These are phyloP conservation scores for Pseudochirops cupreus DNA, from an alignment of 2,797 vertebrate species.

Conservation along the genomic window DNA sequence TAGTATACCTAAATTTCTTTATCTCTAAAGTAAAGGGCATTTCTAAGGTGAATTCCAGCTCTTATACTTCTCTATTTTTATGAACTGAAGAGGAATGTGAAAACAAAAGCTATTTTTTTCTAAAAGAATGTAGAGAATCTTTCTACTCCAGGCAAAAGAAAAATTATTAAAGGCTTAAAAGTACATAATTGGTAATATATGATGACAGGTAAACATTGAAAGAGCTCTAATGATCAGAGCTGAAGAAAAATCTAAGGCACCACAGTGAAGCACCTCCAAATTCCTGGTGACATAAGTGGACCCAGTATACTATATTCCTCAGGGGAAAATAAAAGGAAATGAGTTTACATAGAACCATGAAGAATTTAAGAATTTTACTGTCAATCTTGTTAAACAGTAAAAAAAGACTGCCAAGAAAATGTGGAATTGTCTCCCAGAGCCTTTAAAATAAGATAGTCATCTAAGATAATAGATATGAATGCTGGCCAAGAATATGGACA, in stretches of 20 bases:
- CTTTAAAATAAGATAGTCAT: not conserved
- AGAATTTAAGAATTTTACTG: not conserved
- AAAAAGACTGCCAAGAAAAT: not conserved
- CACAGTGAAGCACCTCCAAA: not conserved
- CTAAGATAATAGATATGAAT: conserved; percentile 6
- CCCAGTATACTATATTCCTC: not conserved
- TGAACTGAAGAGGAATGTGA: not conserved
- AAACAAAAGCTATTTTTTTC: not conserved
- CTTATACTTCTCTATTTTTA: not conserved
- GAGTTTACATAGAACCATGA: not conserved
- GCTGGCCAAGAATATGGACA: not conserved
- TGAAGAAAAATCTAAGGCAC: conserved; percentile 1
- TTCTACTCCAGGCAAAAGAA: not conserved
- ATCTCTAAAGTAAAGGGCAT: not conserved
- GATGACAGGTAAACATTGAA: not conserved
- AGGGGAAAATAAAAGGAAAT: not conserved
- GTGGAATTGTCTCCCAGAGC: not conserved
- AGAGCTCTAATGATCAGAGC: not conserved
- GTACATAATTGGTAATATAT: too few species aligned
- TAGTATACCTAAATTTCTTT: not conserved
- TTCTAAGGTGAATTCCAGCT: not conserved
- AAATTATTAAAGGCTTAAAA: not conserved
- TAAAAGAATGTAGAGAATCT: not conserved
- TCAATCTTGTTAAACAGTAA: not conserved
- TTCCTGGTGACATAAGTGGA: not conserved